Conservation (phyloP, 2,888 invertebrate genomes). For the Ellobium chinense region DNA sequence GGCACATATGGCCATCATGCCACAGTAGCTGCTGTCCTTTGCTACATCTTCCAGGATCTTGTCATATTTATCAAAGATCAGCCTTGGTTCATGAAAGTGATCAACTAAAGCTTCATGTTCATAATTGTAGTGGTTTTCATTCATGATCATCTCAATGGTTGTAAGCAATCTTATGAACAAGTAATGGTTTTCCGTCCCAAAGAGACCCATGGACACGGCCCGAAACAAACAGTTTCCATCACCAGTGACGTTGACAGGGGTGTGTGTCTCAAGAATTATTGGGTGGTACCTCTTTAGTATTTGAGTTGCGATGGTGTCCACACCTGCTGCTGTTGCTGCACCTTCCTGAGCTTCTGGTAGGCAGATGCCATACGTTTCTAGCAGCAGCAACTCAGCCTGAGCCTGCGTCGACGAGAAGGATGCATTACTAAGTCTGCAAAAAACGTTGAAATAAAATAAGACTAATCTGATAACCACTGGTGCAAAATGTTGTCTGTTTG, state of each 20-base stretch:
- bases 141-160: neutral
- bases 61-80: neutral
- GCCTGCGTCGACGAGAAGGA: no score
- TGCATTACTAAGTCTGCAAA: no score
- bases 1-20: neutral
- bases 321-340: neutral
- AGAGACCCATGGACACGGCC: neutral
- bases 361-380: neutral
- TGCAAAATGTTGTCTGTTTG: no score
- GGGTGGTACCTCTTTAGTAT: neutral
- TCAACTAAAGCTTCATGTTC: neutral
- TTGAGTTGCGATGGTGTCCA: neutral
- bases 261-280: neutral
- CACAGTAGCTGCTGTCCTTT: neutral
- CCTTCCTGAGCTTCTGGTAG: neutral
- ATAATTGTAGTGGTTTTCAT: neutral
- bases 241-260: neutral
- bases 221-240: neutral
- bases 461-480: no score
- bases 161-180: neutral
- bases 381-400: neutral
- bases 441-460: no score
- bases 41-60: neutral
- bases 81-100: neutral
- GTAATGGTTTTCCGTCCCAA: neutral